phyloP scores from a whole-genome alignment of 2,113 vertebrate species.

The Haliaeetus leucogaster region DNA sequence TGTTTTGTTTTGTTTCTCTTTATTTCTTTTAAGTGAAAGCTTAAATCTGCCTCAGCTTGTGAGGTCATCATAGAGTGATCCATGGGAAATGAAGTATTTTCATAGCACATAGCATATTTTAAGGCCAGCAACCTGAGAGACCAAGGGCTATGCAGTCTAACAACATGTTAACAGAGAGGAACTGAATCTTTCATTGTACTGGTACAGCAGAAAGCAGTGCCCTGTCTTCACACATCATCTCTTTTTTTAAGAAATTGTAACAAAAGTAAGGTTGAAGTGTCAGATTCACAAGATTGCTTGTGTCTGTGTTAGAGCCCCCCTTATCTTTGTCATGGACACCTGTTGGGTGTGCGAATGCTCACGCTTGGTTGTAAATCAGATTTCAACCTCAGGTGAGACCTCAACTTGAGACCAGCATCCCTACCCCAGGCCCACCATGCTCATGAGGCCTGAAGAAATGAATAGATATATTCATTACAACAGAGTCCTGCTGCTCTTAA shows the following conservation, averaged over 20 bases:
- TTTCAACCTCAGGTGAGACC: not conserved
- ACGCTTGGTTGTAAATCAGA: not conserved
- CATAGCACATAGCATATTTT: not conserved
- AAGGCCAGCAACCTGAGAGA: not conserved
- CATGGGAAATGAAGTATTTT: not conserved
- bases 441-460: not conserved
- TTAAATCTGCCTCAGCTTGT: not conserved
- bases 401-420: not conserved
- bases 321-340: not conserved
- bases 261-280: not conserved
- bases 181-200: not conserved
- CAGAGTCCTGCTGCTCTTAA: not conserved
- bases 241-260: not conserved
- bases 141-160: not conserved
- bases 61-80: not conserved
- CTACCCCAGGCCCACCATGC: accelerated
- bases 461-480: not conserved
- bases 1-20: not conserved
- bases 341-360: not conserved
- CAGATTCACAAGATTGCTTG: not conserved
- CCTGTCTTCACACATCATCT: not conserved
- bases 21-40: not conserved
- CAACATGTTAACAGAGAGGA: not conserved
- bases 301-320: not conserved
- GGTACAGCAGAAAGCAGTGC: not conserved